phyloP scores from a whole-genome alignment of 2,113 vertebrate species.

The Tamias sibiricus region DNA sequence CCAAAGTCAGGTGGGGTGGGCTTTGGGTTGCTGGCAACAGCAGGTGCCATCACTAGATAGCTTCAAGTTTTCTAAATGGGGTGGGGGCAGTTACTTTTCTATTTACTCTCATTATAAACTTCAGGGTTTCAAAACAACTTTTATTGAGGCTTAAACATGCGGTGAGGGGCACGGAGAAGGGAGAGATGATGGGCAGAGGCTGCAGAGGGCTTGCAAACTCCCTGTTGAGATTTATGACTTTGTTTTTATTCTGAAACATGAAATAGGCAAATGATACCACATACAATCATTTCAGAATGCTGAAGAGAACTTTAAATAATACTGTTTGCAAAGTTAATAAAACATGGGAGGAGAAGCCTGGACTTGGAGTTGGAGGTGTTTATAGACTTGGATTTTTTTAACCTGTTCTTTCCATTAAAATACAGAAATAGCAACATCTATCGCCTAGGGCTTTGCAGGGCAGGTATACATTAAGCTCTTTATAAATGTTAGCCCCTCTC shows the following conservation, averaged over 20 bases:
- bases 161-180: neutral
- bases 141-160: neutral
- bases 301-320: neutral
- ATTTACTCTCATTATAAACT: neutral
- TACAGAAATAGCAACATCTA: neutral
- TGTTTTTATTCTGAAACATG: neutral
- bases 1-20: too few species aligned
- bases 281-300: neutral
- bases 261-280: neutral
- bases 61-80: neutral
- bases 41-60: neutral
- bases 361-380: neutral
- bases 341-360: neutral
- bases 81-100: neutral
- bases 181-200: neutral
- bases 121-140: neutral
- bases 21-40: neutral
- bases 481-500: neutral
- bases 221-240: neutral
- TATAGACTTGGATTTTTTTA: neutral
- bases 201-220: neutral
- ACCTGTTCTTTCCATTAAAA: neutral
- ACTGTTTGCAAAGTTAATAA: neutral
- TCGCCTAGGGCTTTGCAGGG: neutral
- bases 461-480: neutral